Base-by-base conservation (phyloP, 2,797 vertebrate genomes). In the Silurus aristotelis region DNA sequence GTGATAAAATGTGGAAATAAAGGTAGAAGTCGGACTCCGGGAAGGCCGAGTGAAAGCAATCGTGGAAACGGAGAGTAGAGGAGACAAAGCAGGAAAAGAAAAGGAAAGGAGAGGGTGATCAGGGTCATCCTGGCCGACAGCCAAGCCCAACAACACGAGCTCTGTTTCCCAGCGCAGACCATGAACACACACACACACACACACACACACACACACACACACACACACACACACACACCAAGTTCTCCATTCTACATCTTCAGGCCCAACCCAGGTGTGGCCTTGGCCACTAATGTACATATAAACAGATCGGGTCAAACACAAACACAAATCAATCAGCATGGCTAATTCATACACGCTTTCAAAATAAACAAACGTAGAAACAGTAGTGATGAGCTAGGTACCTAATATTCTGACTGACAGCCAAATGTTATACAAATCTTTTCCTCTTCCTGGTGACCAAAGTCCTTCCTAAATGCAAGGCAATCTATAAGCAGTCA, bases 91-190 rank as follows among this genome's bases (percentile, higher is more conserved):
- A 70, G 86, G 83, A 89, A 88, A 83, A 83, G 82, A 89, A 86
- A 85, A 87, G 80, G 84, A 86, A 85, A 77, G 76, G 82, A 89
- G 86, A 88, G 88, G 89, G 91, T 90, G 90, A 91, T 61, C 81
- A 82, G 88, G 90, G 90, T 91, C 86, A 82, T 87, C 73, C 85
- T 91, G 91, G 91, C 87, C 38, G 48, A 58, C 79, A 81, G 87
- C 91, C 91, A 91, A 91, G 83, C 76, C 87, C 88, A 92, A 92
- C 91, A 91, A 83, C 89, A 89, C 86, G 66, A 87, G 87, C 87
- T 87, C 90, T 87, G 90, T 91, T 92, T 92, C 91, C 91, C 90
- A 91, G 90, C 87, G 82, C 86, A 76, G 86, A 77, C 60, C 70
- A 56, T 61, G 3, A 27, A 38, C 19, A 48, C 83, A 76, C 86